Conservation (phyloP, 2,797 vertebrate species). For the Euphonia xanthogaster region DNA sequence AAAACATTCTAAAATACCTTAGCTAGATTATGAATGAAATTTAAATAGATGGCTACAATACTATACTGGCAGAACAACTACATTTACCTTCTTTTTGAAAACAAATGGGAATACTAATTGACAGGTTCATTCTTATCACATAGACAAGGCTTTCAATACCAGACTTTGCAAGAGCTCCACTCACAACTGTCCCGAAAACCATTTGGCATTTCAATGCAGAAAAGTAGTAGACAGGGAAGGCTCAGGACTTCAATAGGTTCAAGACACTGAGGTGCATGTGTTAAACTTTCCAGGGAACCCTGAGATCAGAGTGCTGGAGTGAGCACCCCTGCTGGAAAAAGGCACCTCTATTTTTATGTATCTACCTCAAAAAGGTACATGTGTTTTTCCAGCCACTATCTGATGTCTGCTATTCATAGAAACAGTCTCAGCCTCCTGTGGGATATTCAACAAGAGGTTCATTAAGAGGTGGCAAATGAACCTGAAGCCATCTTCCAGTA, state of each 20-base stretch:
- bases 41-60: not conserved
- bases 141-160: not conserved
- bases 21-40: not conserved
- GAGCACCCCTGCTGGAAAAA: not conserved
- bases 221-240: not conserved
- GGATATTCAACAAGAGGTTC: not conserved
- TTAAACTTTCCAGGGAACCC: not conserved
- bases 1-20: not conserved
- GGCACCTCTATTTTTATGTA: not conserved
- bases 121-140: not conserved
- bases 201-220: not conserved
- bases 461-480: not conserved
- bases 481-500: not conserved
- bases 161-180: not conserved
- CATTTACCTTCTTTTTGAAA: not conserved
- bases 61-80: not conserved
- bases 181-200: not conserved
- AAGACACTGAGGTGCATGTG: rapidly evolving
- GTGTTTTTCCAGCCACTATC: not conserved
- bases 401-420: not conserved
- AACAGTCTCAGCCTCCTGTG: not conserved
- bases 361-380: not conserved
- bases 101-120: not conserved
- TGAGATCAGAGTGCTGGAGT: not conserved
- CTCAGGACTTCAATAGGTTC: not conserved